phyloP scores from a whole-genome alignment of 2,113 vertebrate species.

The Festucalex cinctus region DNA sequence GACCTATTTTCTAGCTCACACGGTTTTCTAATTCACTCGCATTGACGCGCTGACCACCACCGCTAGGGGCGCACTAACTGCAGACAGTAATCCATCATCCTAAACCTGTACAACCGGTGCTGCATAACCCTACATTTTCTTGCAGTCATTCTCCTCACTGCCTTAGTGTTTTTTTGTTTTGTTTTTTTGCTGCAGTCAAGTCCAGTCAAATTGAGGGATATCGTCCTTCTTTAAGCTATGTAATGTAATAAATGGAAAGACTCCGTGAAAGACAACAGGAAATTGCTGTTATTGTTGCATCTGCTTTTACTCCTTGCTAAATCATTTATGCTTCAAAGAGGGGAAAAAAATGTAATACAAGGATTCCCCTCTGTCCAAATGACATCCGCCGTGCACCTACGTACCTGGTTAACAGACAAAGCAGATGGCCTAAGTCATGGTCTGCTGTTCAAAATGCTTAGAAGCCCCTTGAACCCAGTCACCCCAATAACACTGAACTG shows the following conservation, averaged over 20 bases:
- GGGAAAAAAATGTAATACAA: slow-evolving; percentile 58
- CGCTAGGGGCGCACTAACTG: too few species aligned
- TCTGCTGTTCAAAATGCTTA: slow-evolving; percentile 35
- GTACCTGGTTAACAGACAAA: slow-evolving; percentile 20
- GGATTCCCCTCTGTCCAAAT: slow-evolving; percentile 31
- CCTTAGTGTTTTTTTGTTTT: not conserved
- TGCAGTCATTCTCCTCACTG: not conserved
- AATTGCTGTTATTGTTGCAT: slow-evolving; percentile 58
- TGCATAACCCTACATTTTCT: slow-evolving; percentile 13
- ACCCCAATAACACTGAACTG: slow-evolving; percentile 26
- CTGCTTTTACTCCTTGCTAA: slow-evolving; percentile 40
- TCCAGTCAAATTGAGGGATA: slow-evolving; percentile 24
- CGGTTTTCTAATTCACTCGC: too few species aligned
- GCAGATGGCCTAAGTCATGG: slow-evolving; percentile 35
- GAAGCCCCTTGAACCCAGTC: slow-evolving; percentile 47
- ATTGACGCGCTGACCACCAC: too few species aligned
- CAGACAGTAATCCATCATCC: not conserved
- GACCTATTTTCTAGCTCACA: too few species aligned
- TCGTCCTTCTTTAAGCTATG: slow-evolving; percentile 37
- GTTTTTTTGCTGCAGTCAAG: slow-evolving; percentile 9
- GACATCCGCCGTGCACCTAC: slow-evolving; percentile 35
- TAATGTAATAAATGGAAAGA: slow-evolving; percentile 39
- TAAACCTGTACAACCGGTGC: not conserved
- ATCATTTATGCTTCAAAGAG: slow-evolving; percentile 47
- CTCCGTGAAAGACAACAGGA: slow-evolving; percentile 61